Conservation (phyloP, 2,888 invertebrate species). For the Hesperia comma region DNA sequence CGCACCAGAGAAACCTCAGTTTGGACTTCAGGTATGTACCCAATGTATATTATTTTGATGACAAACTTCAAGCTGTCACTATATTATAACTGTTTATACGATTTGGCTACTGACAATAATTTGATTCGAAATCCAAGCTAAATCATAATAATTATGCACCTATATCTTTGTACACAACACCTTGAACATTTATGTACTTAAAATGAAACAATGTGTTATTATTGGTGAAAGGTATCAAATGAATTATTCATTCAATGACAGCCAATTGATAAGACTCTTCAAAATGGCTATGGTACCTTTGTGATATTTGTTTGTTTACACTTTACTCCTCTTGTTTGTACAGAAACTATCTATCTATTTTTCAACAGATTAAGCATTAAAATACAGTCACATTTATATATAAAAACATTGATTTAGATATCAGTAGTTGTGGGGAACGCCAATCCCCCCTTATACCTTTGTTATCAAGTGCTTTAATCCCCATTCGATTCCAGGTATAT, state of each 20-base stretch:
- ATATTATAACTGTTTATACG: background rate
- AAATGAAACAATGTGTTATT: background rate
- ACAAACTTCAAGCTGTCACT: conserved; percentile 16
- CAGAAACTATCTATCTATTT: too few relatives aligned
- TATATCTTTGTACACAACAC: background rate
- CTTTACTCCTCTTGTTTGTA: too few relatives aligned
- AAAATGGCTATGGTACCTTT: too few relatives aligned
- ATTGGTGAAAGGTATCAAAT: conserved; percentile 7
- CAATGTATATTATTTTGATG: conserved; percentile 18
- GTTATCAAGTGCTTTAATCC: too few relatives aligned
- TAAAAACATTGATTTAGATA: too few relatives aligned
- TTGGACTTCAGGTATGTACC: conserved; percentile 91
- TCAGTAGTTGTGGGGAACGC: too few relatives aligned
- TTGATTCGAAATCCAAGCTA: too few relatives aligned
- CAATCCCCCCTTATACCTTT: too few relatives aligned
- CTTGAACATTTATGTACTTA: background rate
- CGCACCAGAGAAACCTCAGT: conserved; percentile 94
- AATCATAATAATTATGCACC: background rate
- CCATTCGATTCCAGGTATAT: too few relatives aligned
- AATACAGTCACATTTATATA: too few relatives aligned
- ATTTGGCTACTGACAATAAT: background rate
- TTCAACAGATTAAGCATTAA: too few relatives aligned
- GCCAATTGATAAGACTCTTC: background rate
- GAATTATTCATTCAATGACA: conserved; percentile 1
- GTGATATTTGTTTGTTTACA: too few relatives aligned